These are phyloP conservation scores for Trissolcus japonicus DNA, from an alignment of 2,888 invertebrate species.

Conservation along the genomic window DNA sequence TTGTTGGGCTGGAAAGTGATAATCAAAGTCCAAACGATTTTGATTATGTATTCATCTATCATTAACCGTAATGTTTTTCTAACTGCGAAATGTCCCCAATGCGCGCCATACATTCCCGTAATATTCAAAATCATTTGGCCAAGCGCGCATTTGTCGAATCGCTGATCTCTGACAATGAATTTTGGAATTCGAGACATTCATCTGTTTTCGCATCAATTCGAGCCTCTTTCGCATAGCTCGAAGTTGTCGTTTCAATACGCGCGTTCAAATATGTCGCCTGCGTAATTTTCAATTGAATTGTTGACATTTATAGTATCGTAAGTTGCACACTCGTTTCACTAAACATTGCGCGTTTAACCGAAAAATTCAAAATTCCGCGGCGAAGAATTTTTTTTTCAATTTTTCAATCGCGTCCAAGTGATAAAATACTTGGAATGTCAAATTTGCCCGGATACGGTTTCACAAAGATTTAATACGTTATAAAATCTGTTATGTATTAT, in stretches of 20 bases:
- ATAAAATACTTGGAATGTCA: background rate
- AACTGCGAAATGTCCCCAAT: conserved; percentile 34
- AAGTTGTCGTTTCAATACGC: conserved; percentile 48
- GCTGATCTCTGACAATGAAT: conserved; percentile 53
- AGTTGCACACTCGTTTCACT: conserved; percentile 35
- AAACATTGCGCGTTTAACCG: conserved; percentile 12
- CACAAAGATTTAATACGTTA: conserved; percentile 28
- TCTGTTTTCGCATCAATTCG: conserved; percentile 52
- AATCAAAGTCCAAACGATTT: conserved; percentile 28
- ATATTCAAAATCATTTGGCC: conserved; percentile 45
- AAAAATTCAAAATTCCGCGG: background rate
- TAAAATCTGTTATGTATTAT: conserved; percentile 33
- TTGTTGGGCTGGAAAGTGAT: conserved; percentile 12
- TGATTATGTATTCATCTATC: conserved; percentile 32
- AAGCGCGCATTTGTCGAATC: conserved; percentile 47
- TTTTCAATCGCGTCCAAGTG: too few relatives aligned
- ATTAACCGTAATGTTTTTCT: conserved; percentile 35
- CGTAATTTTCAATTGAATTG: conserved; percentile 52
- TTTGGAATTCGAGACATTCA: conserved; percentile 54
- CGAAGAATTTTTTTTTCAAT: background rate
- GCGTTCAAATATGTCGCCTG: conserved; percentile 48
- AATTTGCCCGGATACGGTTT: conserved; percentile 10
- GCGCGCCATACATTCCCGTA: conserved; percentile 45
- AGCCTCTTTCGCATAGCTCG: conserved; percentile 51
- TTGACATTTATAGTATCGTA: conserved; percentile 51